A percentile compares a stretch with the other conserved stretches of the same genome.
Conservation (phyloP, 64 coral and sea anemone species). For the Actinia equina region DNA sequence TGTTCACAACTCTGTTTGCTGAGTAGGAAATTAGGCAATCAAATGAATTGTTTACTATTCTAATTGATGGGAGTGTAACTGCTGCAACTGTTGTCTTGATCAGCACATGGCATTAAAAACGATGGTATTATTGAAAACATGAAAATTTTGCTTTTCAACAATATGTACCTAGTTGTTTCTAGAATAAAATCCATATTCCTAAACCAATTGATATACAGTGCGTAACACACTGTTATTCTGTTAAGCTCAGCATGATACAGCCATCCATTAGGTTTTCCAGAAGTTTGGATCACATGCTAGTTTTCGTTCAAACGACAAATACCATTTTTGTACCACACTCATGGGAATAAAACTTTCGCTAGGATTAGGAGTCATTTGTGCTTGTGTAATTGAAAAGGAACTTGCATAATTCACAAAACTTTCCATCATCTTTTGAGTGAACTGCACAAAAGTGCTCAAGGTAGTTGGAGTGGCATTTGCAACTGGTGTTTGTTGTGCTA, state of each 20-base stretch:
- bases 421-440: constrained; percentile 96
- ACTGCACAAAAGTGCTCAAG: constrained; percentile 85
- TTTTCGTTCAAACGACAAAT: constrained; percentile 84
- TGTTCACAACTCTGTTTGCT: no score
- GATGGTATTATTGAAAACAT: no score
- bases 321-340: constrained; percentile 89
- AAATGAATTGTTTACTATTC: no score
- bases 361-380: constrained; percentile 90
- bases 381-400: constrained; percentile 85
- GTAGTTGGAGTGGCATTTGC: constrained; percentile 70
- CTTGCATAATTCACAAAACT: constrained; percentile 94
- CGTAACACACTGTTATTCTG: no score
- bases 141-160: no score
- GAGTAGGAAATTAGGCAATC: no score
- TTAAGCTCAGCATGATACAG: not conserved
- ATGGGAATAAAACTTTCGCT: constrained; percentile 79
- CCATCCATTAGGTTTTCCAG: constrained; percentile 62
- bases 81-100: no score
- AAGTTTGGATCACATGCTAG: constrained; percentile 90
- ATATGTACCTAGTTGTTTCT: no score
- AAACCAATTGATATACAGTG: no score
- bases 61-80: no score
- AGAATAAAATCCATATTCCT: no score
- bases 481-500: constrained; percentile 79
- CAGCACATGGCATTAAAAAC: no score